Percentiles rank a stretch among this genome's conserved stretches.
Evolutionary conservation across 2,888 invertebrate species (phyloP).

Genomic region (Caenorhabditis sp.): DNA sequence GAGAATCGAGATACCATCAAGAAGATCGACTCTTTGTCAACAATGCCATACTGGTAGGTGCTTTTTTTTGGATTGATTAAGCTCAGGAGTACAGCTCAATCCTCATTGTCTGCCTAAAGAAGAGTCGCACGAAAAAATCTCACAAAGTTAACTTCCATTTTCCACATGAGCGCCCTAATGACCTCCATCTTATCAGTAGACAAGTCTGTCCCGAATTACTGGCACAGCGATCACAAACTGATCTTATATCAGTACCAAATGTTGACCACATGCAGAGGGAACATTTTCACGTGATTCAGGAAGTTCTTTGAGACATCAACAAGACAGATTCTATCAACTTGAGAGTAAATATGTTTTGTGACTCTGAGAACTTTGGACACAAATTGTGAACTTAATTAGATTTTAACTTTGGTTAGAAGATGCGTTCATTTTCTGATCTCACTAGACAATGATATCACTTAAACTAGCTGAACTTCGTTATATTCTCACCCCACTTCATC

Average conservation of each 20-base stretch:
- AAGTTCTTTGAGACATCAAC: neutral
- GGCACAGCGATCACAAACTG: conserved; percentile 48
- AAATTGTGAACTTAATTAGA: too few relatives aligned
- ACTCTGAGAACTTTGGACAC: neutral
- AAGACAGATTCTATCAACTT: neutral
- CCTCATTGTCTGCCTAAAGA: too few relatives aligned
- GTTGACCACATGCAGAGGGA: neutral
- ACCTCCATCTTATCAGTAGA: conserved; percentile 34
- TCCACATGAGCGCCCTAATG: conserved; percentile 1
- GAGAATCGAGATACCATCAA: conserved; percentile 45
- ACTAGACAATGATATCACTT: neutral
- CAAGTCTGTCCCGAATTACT: neutral
- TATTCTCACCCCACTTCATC: conserved; percentile 6
- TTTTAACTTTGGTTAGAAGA: too few relatives aligned
- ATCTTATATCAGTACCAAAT: conserved; percentile 51
- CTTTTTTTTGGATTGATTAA: neutral
- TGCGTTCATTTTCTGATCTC: neutral
- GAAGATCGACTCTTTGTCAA: conserved; percentile 65
- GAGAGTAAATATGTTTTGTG: neutral
- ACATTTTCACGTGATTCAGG: conserved; percentile 50
- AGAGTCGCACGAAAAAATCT: too few relatives aligned
- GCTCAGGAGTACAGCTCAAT: too few relatives aligned
- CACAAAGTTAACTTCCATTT: neutral
- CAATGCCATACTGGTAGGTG: conserved; percentile 65
- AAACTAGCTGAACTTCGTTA: neutral